phyloP scores from a whole-genome alignment of 2,113 vertebrate genomes.

The Hippocampus guttulatus region DNA sequence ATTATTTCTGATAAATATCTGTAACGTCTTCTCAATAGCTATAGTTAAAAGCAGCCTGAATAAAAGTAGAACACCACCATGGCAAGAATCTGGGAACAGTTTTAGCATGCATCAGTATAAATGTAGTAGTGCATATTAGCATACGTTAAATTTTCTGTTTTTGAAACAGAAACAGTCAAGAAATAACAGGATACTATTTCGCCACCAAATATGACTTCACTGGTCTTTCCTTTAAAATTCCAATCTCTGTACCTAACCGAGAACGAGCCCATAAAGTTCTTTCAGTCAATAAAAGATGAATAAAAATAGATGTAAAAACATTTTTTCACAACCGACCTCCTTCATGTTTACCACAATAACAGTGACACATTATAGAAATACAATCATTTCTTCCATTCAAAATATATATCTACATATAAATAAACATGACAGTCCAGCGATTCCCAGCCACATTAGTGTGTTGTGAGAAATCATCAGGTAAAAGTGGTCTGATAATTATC shows the following conservation, averaged over 20 bases:
- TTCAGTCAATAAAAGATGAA: not conserved
- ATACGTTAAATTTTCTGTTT: not conserved
- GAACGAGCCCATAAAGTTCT: too few relatives aligned
- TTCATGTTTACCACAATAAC: not conserved
- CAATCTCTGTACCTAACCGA: too few relatives aligned
- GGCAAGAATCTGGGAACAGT: not conserved
- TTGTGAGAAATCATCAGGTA: too few relatives aligned
- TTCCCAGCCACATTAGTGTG: too few relatives aligned
- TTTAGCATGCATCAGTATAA: not conserved
- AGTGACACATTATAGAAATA: not conserved
- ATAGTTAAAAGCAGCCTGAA: not conserved
- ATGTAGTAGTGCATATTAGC: not conserved
- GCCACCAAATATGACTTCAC: not conserved
- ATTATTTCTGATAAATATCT: not conserved
- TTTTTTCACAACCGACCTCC: not conserved
- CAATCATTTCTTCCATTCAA: not conserved
- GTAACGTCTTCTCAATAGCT: too few relatives aligned
- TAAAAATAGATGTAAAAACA: not conserved
- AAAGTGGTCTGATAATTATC: too few relatives aligned
- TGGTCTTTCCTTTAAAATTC: not conserved
- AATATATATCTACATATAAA: not conserved
- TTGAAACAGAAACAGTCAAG: not conserved
- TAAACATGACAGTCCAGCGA: not conserved
- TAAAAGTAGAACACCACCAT: not conserved
- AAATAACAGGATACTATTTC: not conserved